Evolutionary conservation across 1,140 invertebrate species (phyloP).

Genomic region (Drosophila arawakana): DNA sequence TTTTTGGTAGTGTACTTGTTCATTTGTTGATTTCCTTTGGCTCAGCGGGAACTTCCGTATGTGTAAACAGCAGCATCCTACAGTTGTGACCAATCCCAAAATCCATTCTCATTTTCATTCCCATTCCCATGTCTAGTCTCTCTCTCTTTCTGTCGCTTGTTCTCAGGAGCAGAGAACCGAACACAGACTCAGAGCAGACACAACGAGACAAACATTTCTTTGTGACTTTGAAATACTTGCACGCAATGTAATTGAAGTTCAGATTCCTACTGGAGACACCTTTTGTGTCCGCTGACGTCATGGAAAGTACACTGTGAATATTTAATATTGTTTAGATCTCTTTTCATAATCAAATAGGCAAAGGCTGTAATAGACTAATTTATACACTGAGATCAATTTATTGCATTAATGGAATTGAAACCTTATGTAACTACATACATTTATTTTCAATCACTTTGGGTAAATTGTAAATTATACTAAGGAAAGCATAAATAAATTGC

Average conservation of each 20-base stretch:
- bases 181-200: conserved; percentile 17
- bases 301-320: conserved; percentile 1
- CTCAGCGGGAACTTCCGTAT: conserved; percentile 51
- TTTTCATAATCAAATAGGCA: too few species aligned
- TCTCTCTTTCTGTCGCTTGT: not conserved
- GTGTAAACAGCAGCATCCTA: conserved; percentile 22
- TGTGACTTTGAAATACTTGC: conserved; percentile 54
- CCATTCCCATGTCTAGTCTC: conserved; percentile 9
- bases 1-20: too few species aligned
- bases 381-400: too few species aligned
- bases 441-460: too few species aligned
- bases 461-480: too few species aligned
- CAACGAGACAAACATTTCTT: conserved; percentile 60
- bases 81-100: conserved; percentile 12
- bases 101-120: conserved; percentile 3
- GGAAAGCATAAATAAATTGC: too few species aligned
- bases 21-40: conserved; percentile 5
- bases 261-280: conserved; percentile 29
- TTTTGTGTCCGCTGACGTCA: conserved; percentile 50
- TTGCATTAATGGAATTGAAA: too few species aligned
- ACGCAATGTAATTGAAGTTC: conserved; percentile 70
- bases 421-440: too few species aligned
- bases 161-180: conserved; percentile 2
- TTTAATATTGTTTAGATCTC: too few species aligned
- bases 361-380: too few species aligned